Conservation (phyloP, 2,113 vertebrate species). For the Saguinus imperator region DNA sequence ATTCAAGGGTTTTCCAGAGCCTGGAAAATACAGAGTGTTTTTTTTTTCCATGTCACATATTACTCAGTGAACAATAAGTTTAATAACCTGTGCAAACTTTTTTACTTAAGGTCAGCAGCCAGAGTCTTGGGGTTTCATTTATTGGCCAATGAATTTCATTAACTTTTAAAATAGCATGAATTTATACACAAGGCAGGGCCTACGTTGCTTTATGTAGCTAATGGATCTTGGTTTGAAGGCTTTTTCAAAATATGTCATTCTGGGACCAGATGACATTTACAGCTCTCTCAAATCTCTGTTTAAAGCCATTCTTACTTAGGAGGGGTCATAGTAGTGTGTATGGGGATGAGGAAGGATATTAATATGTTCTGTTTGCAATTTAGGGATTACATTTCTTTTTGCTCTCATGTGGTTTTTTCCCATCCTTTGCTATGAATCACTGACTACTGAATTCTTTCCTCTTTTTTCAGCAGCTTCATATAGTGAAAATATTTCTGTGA, state of each 20-base stretch:
- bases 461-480: background rate
- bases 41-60: no score
- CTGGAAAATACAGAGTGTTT: no score
- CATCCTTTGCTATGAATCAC: background rate
- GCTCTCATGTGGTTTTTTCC: background rate
- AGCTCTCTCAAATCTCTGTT: background rate
- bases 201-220: background rate
- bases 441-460: background rate
- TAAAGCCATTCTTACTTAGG: background rate
- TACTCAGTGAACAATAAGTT: background rate
- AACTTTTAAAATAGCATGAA: no score
- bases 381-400: background rate
- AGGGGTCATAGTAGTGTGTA: no score
- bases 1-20: background rate
- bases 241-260: background rate
- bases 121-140: background rate
- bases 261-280: background rate
- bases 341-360: no score
- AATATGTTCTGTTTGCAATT: background rate
- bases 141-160: background rate
- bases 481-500: background rate
- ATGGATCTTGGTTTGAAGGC: background rate
- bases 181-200: background rate
- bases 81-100: background rate
- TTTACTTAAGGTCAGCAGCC: background rate